These are phyloP conservation scores for Hyles euphorbiae DNA, from an alignment of 1,140 invertebrate species.

Conservation along the genomic window DNA sequence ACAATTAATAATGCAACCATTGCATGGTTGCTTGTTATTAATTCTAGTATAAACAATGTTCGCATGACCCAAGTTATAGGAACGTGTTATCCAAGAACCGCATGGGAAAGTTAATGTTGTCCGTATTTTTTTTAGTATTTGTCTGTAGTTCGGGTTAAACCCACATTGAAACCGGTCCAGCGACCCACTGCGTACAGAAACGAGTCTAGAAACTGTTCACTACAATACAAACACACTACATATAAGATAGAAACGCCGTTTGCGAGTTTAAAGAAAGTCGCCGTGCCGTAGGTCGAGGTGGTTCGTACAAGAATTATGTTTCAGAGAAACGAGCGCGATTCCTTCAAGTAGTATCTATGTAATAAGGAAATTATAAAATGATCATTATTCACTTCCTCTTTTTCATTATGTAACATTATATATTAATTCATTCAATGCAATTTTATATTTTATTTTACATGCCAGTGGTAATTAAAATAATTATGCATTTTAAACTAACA, in stretches of 20 bases:
- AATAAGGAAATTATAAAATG: no score
- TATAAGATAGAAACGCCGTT: slow-evolving; percentile 12
- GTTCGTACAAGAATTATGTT: slow-evolving; percentile 14
- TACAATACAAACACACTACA: slow-evolving; percentile 4
- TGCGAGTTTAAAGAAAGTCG: slow-evolving; percentile 32
- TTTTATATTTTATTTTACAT: no score
- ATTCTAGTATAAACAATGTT: no score
- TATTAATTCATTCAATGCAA: no score
- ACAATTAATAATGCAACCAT: no score
- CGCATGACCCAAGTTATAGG: no score
- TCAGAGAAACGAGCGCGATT: slow-evolving; percentile 3
- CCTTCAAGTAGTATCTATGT: no score
- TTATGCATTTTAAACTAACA: no score
- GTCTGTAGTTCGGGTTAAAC: neutral
- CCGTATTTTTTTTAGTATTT: neutral
- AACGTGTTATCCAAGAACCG: neutral
- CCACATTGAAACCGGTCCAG: slow-evolving; percentile 23
- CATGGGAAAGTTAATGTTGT: slow-evolving; percentile 1
- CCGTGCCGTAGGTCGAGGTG: slow-evolving; percentile 38
- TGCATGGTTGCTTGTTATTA: no score
- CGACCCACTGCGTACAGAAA: slow-evolving; percentile 12
- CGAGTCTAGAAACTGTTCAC: slow-evolving; percentile 22
- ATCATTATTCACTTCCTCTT: no score
- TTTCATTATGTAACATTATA: no score
- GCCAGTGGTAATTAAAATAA: no score